Conservation (phyloP, 2,797 vertebrate species). For the Lutjanus argentimaculatus region DNA sequence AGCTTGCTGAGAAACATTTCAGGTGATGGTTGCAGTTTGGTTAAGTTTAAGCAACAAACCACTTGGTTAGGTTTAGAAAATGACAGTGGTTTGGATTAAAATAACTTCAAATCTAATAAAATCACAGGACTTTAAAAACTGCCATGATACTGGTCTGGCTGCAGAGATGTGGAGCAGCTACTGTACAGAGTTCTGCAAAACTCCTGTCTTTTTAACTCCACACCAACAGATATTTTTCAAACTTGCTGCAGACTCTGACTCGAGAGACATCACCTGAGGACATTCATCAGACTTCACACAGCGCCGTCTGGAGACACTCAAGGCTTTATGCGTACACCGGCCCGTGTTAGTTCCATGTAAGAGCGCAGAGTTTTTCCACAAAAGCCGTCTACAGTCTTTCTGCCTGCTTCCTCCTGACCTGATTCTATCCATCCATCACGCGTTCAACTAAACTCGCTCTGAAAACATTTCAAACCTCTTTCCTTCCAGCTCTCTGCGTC, state of each 20-base stretch:
- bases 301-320: not conserved
- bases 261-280: not conserved
- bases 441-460: conserved; percentile 1
- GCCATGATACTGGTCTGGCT: too few species aligned
- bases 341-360: too few species aligned
- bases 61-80: too few species aligned
- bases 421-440: not conserved
- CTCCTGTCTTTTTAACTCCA: not conserved
- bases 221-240: not conserved
- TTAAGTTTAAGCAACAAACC: too few species aligned
- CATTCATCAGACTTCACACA: not conserved
- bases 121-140: too few species aligned
- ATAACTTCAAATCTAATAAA: too few species aligned
- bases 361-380: not conserved
- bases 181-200: not conserved
- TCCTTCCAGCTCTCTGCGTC: not conserved
- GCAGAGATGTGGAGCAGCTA: not conserved
- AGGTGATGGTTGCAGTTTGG: too few species aligned
- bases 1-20: too few species aligned
- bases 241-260: not conserved
- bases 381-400: not conserved
- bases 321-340: not conserved
- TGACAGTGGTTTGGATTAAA: too few species aligned
- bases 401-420: conserved; percentile 13
- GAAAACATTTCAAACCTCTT: conserved; percentile 9